Evolutionary conservation across 2,888 invertebrate genomes (phyloP), one percentile per base, ranked within the genome.

Genomic region (Byasa hedistus): DNA sequence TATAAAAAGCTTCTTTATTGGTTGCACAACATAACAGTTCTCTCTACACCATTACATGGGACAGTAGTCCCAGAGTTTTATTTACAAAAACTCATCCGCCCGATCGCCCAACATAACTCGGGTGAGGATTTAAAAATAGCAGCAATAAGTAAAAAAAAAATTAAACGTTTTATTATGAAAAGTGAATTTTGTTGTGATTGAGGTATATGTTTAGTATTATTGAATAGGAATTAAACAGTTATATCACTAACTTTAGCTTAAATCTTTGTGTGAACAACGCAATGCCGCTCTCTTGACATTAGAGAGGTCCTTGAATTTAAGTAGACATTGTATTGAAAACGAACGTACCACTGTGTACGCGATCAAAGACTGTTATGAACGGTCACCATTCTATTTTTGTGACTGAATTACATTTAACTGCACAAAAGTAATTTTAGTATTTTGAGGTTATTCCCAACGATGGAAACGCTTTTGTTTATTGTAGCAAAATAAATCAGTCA

Each of bases 301-400:
- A 66, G 66, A 66, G 27, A n/a, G 21, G 66, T 66, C 66, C 62
- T 66, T 66, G 66, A 66, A 59, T 63, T 61, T 63, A 66, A 55
- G 48, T 66, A 59, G 58, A 63, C 48, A 58, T 59, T 58, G 55
- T 59, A 60, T 58, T 60, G 32, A 59, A 66, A 63, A 58, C 36
- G 27, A 55, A 27, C 36, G 52, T 7, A 39, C 21, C 8, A 54
- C 54, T 5, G 27, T 59, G 57, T 48, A 48, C 48, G n/a, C 63
- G 19, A 44, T 22, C 21, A 39, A 51, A 12, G 5, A 22, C 52
- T 52, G 59, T 19, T 57, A 61, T 57, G 57, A 36, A 24, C 55
- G 22, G 48, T 36, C 51, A 39, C 27, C 48, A 64, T 59, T 17
- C 23, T 24, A 17, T 24, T 8, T 39, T 59, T 0, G 23, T 58